phyloP scores from a whole-genome alignment of 2,113 vertebrate species.

The Manacus vitellinus region DNA sequence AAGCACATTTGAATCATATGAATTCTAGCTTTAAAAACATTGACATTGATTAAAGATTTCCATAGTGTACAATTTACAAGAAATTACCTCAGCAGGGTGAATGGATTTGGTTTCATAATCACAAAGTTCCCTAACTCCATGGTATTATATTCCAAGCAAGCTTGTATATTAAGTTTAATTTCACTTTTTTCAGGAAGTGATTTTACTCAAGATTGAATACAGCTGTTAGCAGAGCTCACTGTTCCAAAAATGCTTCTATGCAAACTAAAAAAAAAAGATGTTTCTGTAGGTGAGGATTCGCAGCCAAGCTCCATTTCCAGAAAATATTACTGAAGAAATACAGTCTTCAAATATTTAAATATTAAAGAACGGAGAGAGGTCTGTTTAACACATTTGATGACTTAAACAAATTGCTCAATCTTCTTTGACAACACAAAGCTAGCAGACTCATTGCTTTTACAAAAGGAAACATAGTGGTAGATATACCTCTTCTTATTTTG shows the following conservation, averaged over 20 bases:
- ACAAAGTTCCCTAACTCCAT: conserved; percentile 57
- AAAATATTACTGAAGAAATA: conserved; percentile 37
- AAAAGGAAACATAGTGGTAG: background rate
- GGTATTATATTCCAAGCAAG: conserved; percentile 68
- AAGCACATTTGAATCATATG: conserved; percentile 39
- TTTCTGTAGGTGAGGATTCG: conserved; percentile 64
- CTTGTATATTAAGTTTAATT: conserved; percentile 73
- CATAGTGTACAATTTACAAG: conserved; percentile 71
- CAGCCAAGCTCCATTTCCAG: conserved; percentile 21
- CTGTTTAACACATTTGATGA: background rate
- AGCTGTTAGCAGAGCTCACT: conserved; percentile 71
- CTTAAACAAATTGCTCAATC: background rate
- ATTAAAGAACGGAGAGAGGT: background rate
- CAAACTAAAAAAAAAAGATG: conserved; percentile 52
- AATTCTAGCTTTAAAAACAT: conserved; percentile 65
- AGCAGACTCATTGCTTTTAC: background rate
- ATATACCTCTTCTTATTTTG: background rate
- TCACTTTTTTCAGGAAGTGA: conserved; percentile 76
- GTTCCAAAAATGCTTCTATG: conserved; percentile 68
- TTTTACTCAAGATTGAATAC: conserved; percentile 76
- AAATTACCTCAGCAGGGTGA: conserved; percentile 72
- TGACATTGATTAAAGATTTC: conserved; percentile 63
- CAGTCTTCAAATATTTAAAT: background rate
- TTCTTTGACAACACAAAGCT: background rate
- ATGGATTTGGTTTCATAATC: conserved; percentile 71